Conservation (phyloP, 2,113 vertebrate genomes). For the Clarias gariepinus region DNA sequence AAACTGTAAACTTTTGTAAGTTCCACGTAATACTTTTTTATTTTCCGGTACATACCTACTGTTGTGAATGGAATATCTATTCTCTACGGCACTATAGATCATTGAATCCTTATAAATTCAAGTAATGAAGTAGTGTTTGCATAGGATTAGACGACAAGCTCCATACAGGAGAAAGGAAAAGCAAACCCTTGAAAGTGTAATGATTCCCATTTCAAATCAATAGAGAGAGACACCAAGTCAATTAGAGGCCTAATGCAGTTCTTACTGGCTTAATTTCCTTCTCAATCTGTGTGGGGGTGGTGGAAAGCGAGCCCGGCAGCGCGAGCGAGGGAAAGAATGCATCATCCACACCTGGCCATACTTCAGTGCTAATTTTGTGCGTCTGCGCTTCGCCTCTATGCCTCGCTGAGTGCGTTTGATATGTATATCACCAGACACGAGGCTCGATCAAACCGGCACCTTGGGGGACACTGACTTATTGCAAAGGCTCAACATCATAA, state of each 20-base stretch:
- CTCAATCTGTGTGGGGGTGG: constrained; percentile 9
- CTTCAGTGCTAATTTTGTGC: constrained; percentile 19
- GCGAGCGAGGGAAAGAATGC: constrained; percentile 24
- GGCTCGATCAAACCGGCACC: constrained; percentile 16
- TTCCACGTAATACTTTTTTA: background rate
- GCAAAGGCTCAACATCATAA: constrained; percentile 18
- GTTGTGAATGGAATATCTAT: background rate
- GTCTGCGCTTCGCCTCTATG: constrained; percentile 4
- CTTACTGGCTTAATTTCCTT: constrained; percentile 8
- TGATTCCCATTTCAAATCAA: constrained; percentile 7
- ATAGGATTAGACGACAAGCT: background rate
- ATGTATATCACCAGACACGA: constrained; percentile 37
- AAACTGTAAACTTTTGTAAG: too few species aligned
- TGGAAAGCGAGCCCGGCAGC: background rate
- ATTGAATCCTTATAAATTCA: background rate
- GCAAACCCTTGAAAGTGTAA: background rate
- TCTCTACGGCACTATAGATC: background rate
- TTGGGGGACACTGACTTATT: constrained; percentile 31
- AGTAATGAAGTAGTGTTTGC: background rate
- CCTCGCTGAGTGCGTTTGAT: constrained; percentile 20
- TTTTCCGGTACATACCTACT: background rate
- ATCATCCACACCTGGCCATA: constrained; percentile 32
- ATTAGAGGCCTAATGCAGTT: constrained; percentile 6
- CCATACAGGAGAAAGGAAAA: background rate
- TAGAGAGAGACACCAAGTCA: background rate